Conservation (phyloP, 2,888 invertebrate genomes). For the Sympetrum striolatum region DNA sequence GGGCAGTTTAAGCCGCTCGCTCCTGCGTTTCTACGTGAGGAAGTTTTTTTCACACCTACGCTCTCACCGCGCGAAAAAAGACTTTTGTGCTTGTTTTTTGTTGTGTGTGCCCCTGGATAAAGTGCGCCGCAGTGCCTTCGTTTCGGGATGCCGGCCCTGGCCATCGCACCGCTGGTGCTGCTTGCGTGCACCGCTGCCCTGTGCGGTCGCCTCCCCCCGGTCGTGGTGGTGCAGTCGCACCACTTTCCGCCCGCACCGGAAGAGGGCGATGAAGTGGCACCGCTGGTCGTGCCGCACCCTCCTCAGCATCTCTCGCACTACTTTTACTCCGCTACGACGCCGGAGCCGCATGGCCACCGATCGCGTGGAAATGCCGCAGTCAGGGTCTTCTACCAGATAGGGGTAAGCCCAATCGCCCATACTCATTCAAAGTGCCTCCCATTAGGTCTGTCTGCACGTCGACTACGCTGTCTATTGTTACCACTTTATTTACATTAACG, state of each 20-base stretch:
- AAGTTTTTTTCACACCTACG: not conserved
- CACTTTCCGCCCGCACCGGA: slow-evolving; percentile 55
- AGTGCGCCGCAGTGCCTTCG: not conserved
- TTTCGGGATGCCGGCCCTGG: not conserved
- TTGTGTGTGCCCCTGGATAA: not conserved
- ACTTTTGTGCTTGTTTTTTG: not conserved
- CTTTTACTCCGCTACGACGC: slow-evolving; percentile 60
- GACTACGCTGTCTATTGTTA: too few relatives aligned
- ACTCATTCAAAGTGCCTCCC: too few relatives aligned
- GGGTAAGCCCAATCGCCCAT: slow-evolving; percentile 65
- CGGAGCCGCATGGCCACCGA: slow-evolving; percentile 61
- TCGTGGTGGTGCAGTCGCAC: slow-evolving; percentile 54
- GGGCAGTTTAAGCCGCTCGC: slow-evolving; percentile 7
- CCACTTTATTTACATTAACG: too few relatives aligned
- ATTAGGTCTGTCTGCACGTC: too few relatives aligned
- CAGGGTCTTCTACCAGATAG: slow-evolving; percentile 75
- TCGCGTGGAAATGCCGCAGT: slow-evolving; percentile 62
- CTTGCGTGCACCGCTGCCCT: slow-evolving; percentile 45
- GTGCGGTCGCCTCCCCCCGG: slow-evolving; percentile 53
- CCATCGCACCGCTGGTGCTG: slow-evolving; percentile 21
- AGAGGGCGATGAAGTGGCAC: slow-evolving; percentile 54
- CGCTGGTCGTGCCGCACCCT: slow-evolving; percentile 55
- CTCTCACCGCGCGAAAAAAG: not conserved
- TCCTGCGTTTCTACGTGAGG: not conserved
- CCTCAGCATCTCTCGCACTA: slow-evolving; percentile 51